Conservation (phyloP, 2,888 invertebrate species). For the Clanis bilineata region DNA sequence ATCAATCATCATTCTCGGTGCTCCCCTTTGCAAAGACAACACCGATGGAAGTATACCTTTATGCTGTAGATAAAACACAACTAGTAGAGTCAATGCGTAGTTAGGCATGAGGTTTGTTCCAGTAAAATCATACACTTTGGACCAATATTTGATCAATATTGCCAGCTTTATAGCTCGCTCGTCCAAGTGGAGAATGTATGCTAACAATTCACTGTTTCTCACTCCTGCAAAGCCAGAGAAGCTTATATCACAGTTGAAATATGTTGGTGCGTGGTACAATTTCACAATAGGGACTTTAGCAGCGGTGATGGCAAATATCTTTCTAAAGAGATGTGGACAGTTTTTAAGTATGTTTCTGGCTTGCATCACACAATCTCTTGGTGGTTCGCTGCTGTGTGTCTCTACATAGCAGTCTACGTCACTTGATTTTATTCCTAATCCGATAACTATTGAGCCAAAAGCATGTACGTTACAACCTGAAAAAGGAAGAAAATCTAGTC, state of each 20-base stretch:
- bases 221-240: slow-evolving; percentile 86
- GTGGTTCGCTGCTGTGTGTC: slow-evolving; percentile 43
- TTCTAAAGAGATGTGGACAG: slow-evolving; percentile 59
- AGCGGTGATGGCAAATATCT: slow-evolving; percentile 83
- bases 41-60: slow-evolving; percentile 81
- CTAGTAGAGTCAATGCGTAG: slow-evolving; percentile 85
- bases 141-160: slow-evolving; percentile 89
- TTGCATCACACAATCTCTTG: slow-evolving; percentile 30
- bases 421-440: slow-evolving; percentile 85
- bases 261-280: slow-evolving; percentile 83
- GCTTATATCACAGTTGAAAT: slow-evolving; percentile 86
- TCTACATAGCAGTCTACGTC: slow-evolving; percentile 88
- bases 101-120: slow-evolving; percentile 83
- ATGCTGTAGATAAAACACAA: slow-evolving; percentile 88
- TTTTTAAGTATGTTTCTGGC: slow-evolving; percentile 63
- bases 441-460: slow-evolving; percentile 89
- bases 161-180: slow-evolving; percentile 80
- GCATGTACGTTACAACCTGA: slow-evolving; percentile 67
- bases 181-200: slow-evolving; percentile 81
- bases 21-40: slow-evolving; percentile 59
- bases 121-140: slow-evolving; percentile 82
- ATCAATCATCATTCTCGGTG: slow-evolving; percentile 52
- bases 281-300: slow-evolving; percentile 91
- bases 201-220: slow-evolving; percentile 85
- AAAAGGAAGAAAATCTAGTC: slow-evolving; percentile 26